Evolutionary conservation across 2,113 vertebrate species (phyloP).

Genomic region (Pseudorhombus dupliciocellatus): DNA sequence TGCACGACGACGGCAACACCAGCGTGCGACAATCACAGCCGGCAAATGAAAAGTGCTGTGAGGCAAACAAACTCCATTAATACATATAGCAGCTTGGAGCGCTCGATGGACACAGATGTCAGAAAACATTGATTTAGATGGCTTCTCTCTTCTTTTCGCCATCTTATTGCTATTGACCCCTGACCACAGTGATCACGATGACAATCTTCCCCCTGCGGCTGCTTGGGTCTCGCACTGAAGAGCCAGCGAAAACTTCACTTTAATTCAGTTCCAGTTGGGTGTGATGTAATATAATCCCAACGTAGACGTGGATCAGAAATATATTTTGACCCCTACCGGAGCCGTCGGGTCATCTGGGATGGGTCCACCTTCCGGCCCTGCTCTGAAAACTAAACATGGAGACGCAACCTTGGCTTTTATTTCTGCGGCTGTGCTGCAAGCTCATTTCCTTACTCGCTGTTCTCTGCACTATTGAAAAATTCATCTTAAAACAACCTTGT

Average conservation of each 20-base stretch:
- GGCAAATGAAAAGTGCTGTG: conserved; percentile 75
- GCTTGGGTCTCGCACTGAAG: background rate
- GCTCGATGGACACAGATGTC: conserved; percentile 70
- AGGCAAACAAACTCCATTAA: conserved; percentile 81
- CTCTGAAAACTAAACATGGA: background rate
- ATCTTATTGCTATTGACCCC: conserved; percentile 37
- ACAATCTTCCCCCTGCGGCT: background rate
- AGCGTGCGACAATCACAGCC: conserved; percentile 69
- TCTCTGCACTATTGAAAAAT: background rate
- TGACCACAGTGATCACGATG: conserved; percentile 16
- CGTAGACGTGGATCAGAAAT: background rate
- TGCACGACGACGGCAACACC: conserved; percentile 46
- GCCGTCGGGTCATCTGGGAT: background rate
- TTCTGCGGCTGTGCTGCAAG: too few relatives aligned
- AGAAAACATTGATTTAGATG: conserved; percentile 68
- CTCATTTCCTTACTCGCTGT: background rate
- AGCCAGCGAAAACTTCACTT: background rate
- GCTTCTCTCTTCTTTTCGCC: conserved; percentile 15
- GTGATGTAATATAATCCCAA: background rate
- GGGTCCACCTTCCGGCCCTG: background rate
- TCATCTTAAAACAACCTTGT: background rate
- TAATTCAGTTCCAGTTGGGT: background rate
- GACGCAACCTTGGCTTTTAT: too few relatives aligned
- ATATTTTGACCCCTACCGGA: background rate
- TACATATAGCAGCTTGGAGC: conserved; percentile 54